A percentile compares a stretch with the other conserved stretches of the same genome.
Evolutionary conservation across 2,113 vertebrate species (phyloP).

Genomic region (Calonectris borealis): DNA sequence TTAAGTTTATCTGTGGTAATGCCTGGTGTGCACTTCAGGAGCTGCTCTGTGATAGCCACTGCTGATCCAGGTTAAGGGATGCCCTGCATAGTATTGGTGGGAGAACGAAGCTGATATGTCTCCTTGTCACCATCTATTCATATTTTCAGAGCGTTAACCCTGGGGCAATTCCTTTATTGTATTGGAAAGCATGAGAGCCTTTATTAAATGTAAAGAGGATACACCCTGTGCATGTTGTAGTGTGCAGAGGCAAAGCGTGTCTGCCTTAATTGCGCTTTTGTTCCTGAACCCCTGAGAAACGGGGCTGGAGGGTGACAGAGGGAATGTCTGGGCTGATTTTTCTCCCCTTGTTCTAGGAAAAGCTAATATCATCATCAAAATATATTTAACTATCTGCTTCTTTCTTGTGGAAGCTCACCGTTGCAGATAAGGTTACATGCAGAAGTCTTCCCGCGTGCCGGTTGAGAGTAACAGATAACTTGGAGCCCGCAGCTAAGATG

Average conservation of each 20-base stretch:
- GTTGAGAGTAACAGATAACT: neutral
- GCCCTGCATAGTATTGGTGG: neutral
- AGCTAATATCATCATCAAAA: neutral
- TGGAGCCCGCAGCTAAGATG: neutral
- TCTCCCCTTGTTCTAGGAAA: neutral
- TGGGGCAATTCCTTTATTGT: neutral
- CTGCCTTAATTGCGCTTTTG: neutral
- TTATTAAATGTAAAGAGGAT: neutral
- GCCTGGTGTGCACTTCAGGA: neutral
- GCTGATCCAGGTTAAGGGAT: neutral
- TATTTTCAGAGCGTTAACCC: neutral
- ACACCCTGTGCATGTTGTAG: slow-evolving; percentile 9
- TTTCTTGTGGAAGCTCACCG: neutral
- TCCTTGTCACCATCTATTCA: neutral
- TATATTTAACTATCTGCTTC: neutral
- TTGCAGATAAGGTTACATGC: neutral
- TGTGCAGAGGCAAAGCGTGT: neutral
- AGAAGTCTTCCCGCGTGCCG: neutral
- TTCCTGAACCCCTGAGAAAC: neutral
- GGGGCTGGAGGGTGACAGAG: neutral
- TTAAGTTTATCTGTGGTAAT: neutral
- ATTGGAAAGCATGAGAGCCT: neutral
- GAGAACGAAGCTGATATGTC: neutral
- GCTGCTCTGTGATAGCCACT: neutral
- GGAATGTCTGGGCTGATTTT: neutral